Evolutionary conservation across 2,797 vertebrate genomes (phyloP).

Genomic region (Perodicticus potto): DNA sequence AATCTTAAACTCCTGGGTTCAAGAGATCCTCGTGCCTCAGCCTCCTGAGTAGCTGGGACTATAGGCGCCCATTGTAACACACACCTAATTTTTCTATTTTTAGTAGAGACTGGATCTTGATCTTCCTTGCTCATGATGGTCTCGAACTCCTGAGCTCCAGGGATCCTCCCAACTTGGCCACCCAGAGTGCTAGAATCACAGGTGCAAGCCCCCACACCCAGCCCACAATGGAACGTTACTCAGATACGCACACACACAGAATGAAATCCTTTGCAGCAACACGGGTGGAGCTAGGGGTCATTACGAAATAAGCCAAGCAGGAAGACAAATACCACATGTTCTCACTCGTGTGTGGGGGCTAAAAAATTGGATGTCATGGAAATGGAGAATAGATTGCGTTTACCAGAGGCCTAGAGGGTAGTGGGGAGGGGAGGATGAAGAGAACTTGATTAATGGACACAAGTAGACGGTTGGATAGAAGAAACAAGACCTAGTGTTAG

Average conservation of each 20-base stretch:
- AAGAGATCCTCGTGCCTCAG: too few species aligned
- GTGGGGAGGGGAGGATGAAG: background rate
- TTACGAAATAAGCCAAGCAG: background rate
- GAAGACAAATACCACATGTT: background rate
- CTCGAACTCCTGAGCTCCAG: too few species aligned
- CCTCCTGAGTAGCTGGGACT: too few species aligned
- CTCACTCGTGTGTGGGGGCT: background rate
- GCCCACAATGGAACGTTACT: background rate
- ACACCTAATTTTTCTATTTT: too few species aligned
- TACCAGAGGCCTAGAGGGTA: background rate
- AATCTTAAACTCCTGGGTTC: too few species aligned
- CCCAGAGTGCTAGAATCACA: too few species aligned
- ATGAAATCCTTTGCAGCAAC: background rate
- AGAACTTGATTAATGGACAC: background rate
- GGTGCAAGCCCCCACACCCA: too few species aligned
- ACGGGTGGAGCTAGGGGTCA: background rate
- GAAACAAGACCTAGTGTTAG: background rate
- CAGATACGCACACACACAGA: background rate
- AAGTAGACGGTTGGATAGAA: background rate
- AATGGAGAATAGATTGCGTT: background rate
- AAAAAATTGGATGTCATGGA: background rate
- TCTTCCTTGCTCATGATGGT: too few species aligned
- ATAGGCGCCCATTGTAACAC: too few species aligned
- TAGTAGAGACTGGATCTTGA: too few species aligned
- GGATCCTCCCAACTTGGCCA: too few species aligned